Base-by-base conservation (phyloP, 2,113 vertebrate species). In the Pollimyrus isidori region DNA sequence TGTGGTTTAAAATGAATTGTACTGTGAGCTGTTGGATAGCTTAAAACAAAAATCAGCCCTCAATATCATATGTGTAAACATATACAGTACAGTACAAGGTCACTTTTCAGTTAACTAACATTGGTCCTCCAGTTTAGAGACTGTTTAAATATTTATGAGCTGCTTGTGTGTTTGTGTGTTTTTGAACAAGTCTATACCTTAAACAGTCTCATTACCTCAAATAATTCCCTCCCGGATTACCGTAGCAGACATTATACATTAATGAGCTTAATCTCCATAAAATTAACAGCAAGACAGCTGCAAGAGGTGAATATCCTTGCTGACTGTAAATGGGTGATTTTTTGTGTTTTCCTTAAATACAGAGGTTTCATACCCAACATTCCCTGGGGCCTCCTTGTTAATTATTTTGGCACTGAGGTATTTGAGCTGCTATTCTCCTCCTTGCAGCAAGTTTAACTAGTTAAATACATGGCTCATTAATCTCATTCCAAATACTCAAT, bases 401-500 rank as follows among this genome's bases (percentile, higher is more conserved):
- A 90, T 89, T 62, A 90, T 89, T 88, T 90, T 73, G 85, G 85
- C 82, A 52, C 65, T 87, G 88, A 52, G 53, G 86, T 62, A 87
- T 62, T 69, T 69, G 39, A 88, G 58, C 87, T n/a, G 65, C 39
- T 9, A 73, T 73, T 42, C 4, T 46, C 62, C 62, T 69, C 62
- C 88, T 87, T 90, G 88, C 73, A 39, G 73, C 35, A 42, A 80
- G 2, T 80, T 80, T 80, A 35, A 42, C 13, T 19, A 42, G 73
- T 80, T 42, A 42, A 80, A 90, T 76, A 85, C 89, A 90, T 39
- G 52, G 52, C 45, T 62, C 86, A 62, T 88, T 88, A 69, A 89
- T 90, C 88, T 80, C 35, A 89, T 69, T 88, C 84, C 88, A 85
- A 85, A 87, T 48, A 69, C n/a, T 48, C 89, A 87, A 89, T 92